Evolutionary conservation across 2,113 vertebrate genomes (phyloP).

Genomic region (Podarcis cretensis): DNA sequence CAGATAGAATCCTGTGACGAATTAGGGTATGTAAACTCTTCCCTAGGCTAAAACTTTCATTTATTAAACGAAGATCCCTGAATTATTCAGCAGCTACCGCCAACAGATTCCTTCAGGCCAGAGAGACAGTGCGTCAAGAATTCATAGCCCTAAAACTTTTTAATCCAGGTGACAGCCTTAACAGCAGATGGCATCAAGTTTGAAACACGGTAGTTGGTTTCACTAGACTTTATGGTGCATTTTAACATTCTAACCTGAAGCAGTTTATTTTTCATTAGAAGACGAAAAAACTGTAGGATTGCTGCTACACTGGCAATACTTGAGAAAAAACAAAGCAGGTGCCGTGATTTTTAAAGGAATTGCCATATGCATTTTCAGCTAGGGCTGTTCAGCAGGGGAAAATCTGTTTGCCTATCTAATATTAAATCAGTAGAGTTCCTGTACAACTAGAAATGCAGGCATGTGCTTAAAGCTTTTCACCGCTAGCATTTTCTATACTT

Average conservation of each 20-base stretch:
- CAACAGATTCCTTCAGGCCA: neutral
- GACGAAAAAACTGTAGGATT: neutral
- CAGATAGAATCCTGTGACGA: neutral
- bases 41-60: neutral
- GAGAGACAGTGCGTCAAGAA: neutral
- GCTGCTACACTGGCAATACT: neutral
- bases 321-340: neutral
- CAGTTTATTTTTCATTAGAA: conserved; percentile 1
- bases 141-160: neutral
- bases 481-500: neutral
- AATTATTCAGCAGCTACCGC: conserved; percentile 4
- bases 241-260: neutral
- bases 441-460: neutral
- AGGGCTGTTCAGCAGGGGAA: neutral
- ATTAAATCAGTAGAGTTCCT: neutral
- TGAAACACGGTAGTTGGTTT: neutral
- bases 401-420: neutral
- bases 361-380: neutral
- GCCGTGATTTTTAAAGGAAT: neutral
- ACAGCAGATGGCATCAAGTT: neutral
- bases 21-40: neutral
- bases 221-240: neutral
- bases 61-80: conserved; percentile 19
- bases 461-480: neutral
- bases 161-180: neutral